phyloP scores from a whole-genome alignment of 1,140 invertebrate species.

The Archivesica marissinica region DNA sequence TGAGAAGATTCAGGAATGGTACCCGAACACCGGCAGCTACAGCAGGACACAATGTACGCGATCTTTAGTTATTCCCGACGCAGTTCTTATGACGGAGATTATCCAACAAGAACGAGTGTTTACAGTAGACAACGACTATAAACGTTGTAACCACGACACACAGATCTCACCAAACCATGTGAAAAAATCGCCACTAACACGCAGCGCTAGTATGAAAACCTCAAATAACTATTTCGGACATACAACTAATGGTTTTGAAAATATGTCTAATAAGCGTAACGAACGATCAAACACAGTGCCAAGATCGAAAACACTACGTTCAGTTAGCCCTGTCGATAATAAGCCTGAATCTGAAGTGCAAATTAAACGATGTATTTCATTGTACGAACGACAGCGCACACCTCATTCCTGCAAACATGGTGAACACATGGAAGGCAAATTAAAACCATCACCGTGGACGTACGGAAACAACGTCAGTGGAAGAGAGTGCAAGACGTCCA shows the following conservation, averaged over 20 bases:
- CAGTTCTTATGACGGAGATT: constrained; percentile 6
- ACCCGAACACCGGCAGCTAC: background rate
- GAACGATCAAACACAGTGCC: background rate
- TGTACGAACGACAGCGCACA: constrained; percentile 21
- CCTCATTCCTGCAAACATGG: constrained; percentile 30
- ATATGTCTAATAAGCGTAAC: too few relatives aligned
- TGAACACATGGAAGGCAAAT: background rate
- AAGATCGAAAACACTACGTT: background rate
- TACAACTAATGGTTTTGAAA: too few relatives aligned
- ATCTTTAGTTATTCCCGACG: constrained; percentile 19
- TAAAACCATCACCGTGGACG: background rate
- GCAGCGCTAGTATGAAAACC: background rate
- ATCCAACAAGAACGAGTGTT: background rate
- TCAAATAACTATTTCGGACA: too few relatives aligned
- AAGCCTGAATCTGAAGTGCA: background rate
- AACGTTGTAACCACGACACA: background rate
- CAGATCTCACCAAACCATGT: background rate
- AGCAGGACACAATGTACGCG: constrained; percentile 8
- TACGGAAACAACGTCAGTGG: background rate
- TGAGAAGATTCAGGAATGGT: constrained; percentile 18
- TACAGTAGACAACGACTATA: background rate
- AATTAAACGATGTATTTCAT: constrained; percentile 32
- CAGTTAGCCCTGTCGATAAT: background rate
- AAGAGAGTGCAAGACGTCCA: background rate
- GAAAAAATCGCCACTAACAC: background rate